Evolutionary conservation across 2,797 vertebrate species (phyloP).

Genomic region (Pseudotriccus pelzelni): DNA sequence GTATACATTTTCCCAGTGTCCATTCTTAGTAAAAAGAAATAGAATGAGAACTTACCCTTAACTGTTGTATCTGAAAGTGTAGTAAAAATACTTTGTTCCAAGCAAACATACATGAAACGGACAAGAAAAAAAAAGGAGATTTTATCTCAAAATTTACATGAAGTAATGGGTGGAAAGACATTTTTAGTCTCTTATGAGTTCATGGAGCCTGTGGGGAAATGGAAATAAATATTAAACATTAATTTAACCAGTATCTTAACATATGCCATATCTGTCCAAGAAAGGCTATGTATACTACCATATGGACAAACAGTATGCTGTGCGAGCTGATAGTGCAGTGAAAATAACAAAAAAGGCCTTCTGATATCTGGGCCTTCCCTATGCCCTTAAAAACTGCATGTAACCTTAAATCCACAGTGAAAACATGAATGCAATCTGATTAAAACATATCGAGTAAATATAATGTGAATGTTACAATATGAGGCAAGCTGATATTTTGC

Average conservation of each 20-base stretch:
- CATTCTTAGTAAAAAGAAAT: neutral
- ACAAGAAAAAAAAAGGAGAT: neutral
- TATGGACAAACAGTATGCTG: neutral
- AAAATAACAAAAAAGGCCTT: neutral
- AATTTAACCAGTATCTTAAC: neutral
- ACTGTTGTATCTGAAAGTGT: neutral
- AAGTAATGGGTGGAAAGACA: neutral
- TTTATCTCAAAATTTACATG: neutral
- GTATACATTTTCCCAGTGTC: neutral
- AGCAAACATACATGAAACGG: neutral
- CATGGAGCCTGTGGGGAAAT: neutral
- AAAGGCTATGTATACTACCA: neutral
- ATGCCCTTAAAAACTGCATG: neutral
- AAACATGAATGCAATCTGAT: neutral
- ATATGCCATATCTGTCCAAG: neutral
- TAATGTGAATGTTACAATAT: fast-evolving
- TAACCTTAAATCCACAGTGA: neutral
- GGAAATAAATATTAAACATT: neutral
- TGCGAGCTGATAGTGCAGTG: neutral
- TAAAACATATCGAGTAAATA: neutral
- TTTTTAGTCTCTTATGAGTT: neutral
- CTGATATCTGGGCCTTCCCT: neutral
- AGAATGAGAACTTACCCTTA: neutral
- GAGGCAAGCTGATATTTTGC: neutral
- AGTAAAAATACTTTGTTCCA: neutral